Evolutionary conservation across 2,888 invertebrate genomes (phyloP), one percentile per base, ranked within the genome.

Genomic region (Drosophila neutralis): DNA sequence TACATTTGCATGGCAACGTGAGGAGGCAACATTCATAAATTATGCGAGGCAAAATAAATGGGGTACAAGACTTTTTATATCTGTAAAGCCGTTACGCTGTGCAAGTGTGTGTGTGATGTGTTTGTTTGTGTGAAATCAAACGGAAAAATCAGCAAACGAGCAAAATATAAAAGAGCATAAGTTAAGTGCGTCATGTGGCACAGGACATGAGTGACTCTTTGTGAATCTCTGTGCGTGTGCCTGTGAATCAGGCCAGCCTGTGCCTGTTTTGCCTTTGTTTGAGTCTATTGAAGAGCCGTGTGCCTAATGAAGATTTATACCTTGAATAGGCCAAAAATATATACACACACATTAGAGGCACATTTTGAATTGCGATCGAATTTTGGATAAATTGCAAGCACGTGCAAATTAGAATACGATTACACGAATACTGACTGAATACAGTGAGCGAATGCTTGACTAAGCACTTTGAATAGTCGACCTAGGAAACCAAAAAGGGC

Each of bases 291-390:
- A 5, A 10, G 63, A 33, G 64, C 36, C 35, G 36, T 66, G 59
- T 51, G 76, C 76, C 74, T 90, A 89, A 87, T 90, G 87, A 90
- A 90, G 87, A 90, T 87, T 90, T 89, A 86, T 88, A 69, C 60
- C 45, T 69, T 52, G 64, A 61, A 76, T 59, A 68, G 62, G 36
- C 67, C 21, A 45, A 54, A 67, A 40, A 59, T 48, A 59, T 40
- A 78, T 29, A 59, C 58, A 40, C 42, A 52, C n/a, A 52, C 51
- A 73, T 51, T 70, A 62, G 68, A 64, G 73, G 56, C 58, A 62
- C 60, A 45, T 15, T 69, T 51, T 33, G 63, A 64, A 71, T 48
- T 66, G 74, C 65, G 60, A 42, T 59, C 48, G 69, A 66, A 64
- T 76, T 80, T 78, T 36, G 53, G 48, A 62, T 67, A 81, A 87